Conservation (phyloP, 2,888 invertebrate species). For the Campoplex capitator region DNA sequence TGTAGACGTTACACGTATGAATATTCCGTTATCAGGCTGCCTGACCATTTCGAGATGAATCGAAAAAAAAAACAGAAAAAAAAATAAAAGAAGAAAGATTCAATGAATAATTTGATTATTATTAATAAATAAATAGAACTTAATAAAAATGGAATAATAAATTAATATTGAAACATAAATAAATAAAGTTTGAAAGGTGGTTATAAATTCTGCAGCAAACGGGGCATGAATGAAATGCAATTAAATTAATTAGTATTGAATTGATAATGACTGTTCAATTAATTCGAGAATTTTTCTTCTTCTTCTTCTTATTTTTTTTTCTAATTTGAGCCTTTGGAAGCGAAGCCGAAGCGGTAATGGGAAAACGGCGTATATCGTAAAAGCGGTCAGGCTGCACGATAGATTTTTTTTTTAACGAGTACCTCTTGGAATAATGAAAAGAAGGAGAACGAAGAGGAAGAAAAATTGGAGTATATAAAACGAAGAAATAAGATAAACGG, state of each 20-base stretch:
- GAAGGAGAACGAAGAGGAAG: background rate
- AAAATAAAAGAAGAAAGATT: background rate
- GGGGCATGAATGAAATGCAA: background rate
- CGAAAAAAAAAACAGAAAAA: background rate
- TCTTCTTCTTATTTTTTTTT: background rate
- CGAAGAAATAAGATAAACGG: slow-evolving; percentile 20
- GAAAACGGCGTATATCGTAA: slow-evolving; percentile 23
- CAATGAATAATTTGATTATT: too few relatives aligned
- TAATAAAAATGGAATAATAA: background rate
- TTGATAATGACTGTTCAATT: slow-evolving; percentile 9
- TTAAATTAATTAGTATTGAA: slow-evolving; percentile 11
- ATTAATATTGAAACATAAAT: too few relatives aligned
- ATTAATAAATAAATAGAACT: too few relatives aligned
- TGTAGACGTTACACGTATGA: background rate
- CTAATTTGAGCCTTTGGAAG: background rate
- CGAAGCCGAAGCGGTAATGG: slow-evolving; percentile 12
- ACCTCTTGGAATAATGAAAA: slow-evolving; percentile 29
- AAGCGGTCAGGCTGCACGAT: slow-evolving; percentile 27
- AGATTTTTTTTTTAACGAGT: slow-evolving; percentile 37
- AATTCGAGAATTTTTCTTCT: background rate
- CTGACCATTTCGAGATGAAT: background rate
- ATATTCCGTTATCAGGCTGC: background rate
- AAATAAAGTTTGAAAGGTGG: too few relatives aligned
- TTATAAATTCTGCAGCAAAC: background rate
- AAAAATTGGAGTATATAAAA: slow-evolving; percentile 18